phyloP scores from a whole-genome alignment of 2,888 invertebrate genomes.

The Plagodis pulveraria region DNA sequence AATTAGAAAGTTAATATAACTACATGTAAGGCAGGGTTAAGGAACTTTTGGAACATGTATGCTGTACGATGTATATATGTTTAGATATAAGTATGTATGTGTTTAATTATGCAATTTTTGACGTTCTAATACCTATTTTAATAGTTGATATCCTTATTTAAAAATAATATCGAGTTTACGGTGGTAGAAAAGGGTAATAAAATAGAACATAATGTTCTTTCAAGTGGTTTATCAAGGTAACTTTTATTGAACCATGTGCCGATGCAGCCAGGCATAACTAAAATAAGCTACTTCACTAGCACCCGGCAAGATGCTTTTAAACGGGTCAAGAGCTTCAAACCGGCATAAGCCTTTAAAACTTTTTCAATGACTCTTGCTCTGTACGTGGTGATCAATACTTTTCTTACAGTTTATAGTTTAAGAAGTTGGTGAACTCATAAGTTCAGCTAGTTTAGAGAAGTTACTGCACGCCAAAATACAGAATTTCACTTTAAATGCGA shows the following conservation, averaged over 20 bases:
- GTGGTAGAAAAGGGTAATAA: conserved; percentile 4
- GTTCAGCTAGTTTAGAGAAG: no score
- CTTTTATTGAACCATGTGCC: conserved; percentile 24
- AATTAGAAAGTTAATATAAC: conserved; percentile 47
- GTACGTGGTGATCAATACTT: conserved; percentile 18
- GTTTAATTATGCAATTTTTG: background rate
- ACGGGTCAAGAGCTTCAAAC: conserved; percentile 51
- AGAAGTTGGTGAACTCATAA: no score
- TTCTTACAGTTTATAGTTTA: no score
- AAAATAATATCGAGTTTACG: background rate
- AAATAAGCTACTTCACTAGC: conserved; percentile 47
- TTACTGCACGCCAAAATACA: no score
- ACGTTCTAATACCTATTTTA: background rate
- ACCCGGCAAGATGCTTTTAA: conserved; percentile 35
- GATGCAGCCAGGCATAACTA: conserved; percentile 31
- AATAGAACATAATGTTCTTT: conserved; percentile 20
- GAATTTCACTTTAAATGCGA: no score
- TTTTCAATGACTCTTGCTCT: conserved; percentile 10
- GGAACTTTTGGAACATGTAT: conserved; percentile 9
- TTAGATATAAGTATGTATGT: background rate
- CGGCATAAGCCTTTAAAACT: conserved; percentile 22
- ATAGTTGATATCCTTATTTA: background rate
- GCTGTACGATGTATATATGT: background rate
- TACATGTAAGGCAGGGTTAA: conserved; percentile 34
- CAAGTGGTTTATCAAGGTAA: conserved; percentile 25